A percentile compares a stretch with the other conserved stretches of the same genome.
Evolutionary conservation across 2,888 invertebrate species (phyloP).

Genomic region (Trissolcus japonicus): DNA sequence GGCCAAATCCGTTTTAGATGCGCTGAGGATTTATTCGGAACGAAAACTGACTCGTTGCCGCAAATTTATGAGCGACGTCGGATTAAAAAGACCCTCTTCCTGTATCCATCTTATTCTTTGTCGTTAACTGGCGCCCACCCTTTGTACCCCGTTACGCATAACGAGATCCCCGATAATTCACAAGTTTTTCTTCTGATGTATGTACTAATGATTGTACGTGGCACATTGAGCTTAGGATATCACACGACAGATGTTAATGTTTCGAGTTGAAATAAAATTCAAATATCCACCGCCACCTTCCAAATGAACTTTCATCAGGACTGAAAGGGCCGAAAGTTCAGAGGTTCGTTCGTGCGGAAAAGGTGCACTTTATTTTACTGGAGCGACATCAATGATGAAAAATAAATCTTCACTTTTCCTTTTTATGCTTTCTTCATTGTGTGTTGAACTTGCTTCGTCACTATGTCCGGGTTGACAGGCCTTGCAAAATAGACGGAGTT

Average conservation of each 20-base stretch:
- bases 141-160: conserved; percentile 73
- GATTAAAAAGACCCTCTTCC: conserved; percentile 68
- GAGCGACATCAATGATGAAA: conserved; percentile 1
- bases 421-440: not conserved
- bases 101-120: conserved; percentile 58
- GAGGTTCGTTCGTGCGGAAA: no score
- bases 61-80: conserved; percentile 74
- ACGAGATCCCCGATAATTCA: conserved; percentile 70
- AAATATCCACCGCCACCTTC: not conserved
- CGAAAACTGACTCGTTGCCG: conserved; percentile 74
- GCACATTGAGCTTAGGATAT: conserved; percentile 12
- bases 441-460: conserved; percentile 11
- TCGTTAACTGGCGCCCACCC: conserved; percentile 55
- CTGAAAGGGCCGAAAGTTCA: no score
- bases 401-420: not conserved
- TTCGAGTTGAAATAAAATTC: not conserved
- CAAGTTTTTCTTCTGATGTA: conserved; percentile 41
- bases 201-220: conserved; percentile 41
- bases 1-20: conserved; percentile 71
- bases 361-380: no score
- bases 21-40: conserved; percentile 65
- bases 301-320: not conserved
- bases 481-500: conserved; percentile 33
- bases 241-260: conserved; percentile 51
- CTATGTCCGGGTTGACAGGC: not conserved